These are phyloP conservation scores for Zaprionus davidi DNA, from an alignment of 1,140 invertebrate genomes.

Conservation along the genomic window DNA sequence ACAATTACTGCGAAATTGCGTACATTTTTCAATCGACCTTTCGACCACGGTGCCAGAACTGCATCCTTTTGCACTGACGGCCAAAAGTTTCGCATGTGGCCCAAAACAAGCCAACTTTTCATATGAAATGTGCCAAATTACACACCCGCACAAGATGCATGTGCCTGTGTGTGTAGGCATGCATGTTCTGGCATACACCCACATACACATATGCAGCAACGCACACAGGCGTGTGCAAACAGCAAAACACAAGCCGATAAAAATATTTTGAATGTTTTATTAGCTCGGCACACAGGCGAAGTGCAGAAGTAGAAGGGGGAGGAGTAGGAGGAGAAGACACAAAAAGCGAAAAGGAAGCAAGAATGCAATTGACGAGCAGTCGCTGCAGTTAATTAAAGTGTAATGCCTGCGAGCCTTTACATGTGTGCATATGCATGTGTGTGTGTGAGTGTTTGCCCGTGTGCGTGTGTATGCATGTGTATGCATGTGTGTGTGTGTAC, in stretches of 20 bases:
- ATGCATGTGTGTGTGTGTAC: background rate
- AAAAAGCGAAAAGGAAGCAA: background rate
- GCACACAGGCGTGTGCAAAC: slow-evolving; percentile 10
- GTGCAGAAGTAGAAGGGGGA: background rate
- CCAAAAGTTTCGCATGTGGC: slow-evolving; percentile 49
- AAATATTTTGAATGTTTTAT: slow-evolving; percentile 73
- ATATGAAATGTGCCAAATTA: slow-evolving; percentile 71
- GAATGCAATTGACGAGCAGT: slow-evolving; percentile 57
- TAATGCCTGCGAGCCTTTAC: slow-evolving; percentile 43
- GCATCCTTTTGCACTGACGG: slow-evolving; percentile 26
- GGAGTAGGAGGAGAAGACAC: background rate
- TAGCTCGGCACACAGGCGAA: slow-evolving; percentile 34
- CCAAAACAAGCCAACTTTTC: slow-evolving; percentile 54
- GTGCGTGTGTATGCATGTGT: too few relatives aligned
- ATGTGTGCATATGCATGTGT: slow-evolving; percentile 1
- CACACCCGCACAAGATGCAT: slow-evolving; percentile 34
- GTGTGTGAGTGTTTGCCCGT: background rate
- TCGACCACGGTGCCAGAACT: slow-evolving; percentile 34
- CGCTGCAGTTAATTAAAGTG: slow-evolving; percentile 68
- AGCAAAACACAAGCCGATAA: slow-evolving; percentile 60
- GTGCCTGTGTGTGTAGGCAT: background rate
- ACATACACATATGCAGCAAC: background rate
- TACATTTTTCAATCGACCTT: slow-evolving; percentile 1
- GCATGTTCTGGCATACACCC: background rate
- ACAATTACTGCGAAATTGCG: background rate